These are phyloP conservation scores for Rhea pennata DNA, from an alignment of 2,113 vertebrate genomes.

Conservation along the genomic window DNA sequence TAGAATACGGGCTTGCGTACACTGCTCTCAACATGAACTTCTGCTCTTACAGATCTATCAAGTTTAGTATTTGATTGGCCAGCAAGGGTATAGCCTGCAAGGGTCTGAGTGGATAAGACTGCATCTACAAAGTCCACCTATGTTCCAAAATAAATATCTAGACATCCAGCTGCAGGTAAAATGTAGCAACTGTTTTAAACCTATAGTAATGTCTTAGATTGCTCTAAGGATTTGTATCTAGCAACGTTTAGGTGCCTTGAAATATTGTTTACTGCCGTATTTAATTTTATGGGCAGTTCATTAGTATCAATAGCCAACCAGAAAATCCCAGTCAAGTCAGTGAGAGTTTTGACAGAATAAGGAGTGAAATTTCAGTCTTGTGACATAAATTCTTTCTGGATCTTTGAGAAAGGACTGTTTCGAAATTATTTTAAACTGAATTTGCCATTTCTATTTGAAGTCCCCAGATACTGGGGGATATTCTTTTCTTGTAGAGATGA, in stretches of 20 bases:
- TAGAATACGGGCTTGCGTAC: neutral
- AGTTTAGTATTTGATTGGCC: neutral
- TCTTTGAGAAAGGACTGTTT: neutral
- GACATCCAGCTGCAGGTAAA: neutral
- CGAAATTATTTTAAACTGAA: neutral
- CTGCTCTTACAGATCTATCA: neutral
- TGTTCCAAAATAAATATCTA: neutral
- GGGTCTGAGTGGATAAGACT: neutral
- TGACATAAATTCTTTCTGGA: neutral
- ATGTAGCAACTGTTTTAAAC: neutral
- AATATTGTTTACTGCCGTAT: neutral
- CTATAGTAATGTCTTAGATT: neutral
- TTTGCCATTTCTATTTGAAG: neutral
- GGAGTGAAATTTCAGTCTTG: neutral
- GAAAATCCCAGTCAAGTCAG: neutral
- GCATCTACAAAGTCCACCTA: neutral
- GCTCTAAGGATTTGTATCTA: neutral
- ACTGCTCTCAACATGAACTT: neutral
- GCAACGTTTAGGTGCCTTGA: neutral
- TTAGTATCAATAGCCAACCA: neutral
- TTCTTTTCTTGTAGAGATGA: neutral
- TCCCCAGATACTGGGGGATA: neutral
- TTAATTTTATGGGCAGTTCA: neutral
- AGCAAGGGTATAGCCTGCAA: neutral
- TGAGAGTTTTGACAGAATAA: neutral